Percentiles rank a stretch among this genome's conserved stretches.
These are phyloP conservation scores for Poliocrania exsul DNA, from an alignment of 2,797 vertebrate genomes.

Conservation along the genomic window DNA sequence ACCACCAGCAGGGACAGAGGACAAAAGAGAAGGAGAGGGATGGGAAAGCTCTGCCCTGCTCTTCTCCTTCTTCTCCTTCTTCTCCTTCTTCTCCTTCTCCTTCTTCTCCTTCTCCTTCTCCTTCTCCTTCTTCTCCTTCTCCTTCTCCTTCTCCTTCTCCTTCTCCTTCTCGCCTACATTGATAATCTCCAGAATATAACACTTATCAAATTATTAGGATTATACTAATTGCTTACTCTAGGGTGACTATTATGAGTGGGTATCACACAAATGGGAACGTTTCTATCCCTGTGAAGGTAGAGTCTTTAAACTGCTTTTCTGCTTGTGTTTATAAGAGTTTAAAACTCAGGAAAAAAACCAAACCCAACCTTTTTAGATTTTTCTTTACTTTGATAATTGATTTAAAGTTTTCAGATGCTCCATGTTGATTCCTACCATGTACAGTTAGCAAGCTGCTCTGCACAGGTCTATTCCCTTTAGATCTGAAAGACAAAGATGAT, in stretches of 20 bases:
- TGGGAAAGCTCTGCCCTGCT: too few relatives aligned
- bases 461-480: conserved; percentile 15
- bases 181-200: background rate
- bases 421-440: background rate
- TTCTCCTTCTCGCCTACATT: background rate
- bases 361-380: background rate
- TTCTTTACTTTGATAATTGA: background rate
- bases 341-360: background rate
- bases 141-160: too few relatives aligned
- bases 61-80: too few relatives aligned
- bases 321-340: background rate
- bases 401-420: background rate
- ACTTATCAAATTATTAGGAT: background rate
- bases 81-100: too few relatives aligned
- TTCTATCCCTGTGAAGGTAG: background rate
- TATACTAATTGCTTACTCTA: background rate
- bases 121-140: too few relatives aligned
- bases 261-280: background rate
- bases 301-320: conserved; percentile 13
- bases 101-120: too few relatives aligned
- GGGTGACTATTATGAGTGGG: background rate
- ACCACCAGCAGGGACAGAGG: too few relatives aligned
- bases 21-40: too few relatives aligned
- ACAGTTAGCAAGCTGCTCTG: background rate
- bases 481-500: conserved; percentile 30